These are phyloP conservation scores for Drosophila eohydei DNA, from an alignment of 2,888 invertebrate genomes.

Conservation along the genomic window DNA sequence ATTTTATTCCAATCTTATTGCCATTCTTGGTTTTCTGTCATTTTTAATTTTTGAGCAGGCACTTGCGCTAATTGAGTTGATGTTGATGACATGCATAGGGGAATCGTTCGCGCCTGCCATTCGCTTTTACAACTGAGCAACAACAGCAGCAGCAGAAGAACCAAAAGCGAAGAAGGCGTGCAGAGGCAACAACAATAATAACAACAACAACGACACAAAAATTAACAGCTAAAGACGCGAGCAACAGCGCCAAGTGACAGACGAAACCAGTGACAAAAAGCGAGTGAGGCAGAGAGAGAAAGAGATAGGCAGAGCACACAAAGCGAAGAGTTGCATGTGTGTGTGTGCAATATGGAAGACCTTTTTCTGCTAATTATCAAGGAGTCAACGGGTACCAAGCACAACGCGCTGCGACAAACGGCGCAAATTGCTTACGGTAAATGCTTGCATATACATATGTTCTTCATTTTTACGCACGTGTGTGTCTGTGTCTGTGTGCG, in stretches of 20 bases:
- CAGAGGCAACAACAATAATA: slow-evolving; percentile 30
- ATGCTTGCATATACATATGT: slow-evolving; percentile 45
- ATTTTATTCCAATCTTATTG: slow-evolving; percentile 65
- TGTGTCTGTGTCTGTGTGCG: slow-evolving; percentile 7
- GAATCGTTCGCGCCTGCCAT: slow-evolving; percentile 35
- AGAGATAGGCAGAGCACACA: slow-evolving; percentile 1
- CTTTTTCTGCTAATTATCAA: slow-evolving; percentile 92
- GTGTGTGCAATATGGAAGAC: slow-evolving; percentile 90
- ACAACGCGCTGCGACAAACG: slow-evolving; percentile 90
- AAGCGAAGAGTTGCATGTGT: slow-evolving; percentile 25
- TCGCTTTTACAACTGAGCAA: slow-evolving; percentile 32
- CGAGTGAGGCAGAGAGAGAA: slow-evolving; percentile 2
- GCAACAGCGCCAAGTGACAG: slow-evolving; percentile 24
- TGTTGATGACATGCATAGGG: slow-evolving; percentile 61
- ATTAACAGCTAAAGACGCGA: slow-evolving; percentile 9
- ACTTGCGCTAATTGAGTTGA: slow-evolving; percentile 67
- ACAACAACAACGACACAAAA: slow-evolving; percentile 1
- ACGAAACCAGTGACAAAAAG: slow-evolving; percentile 2
- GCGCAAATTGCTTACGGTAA: slow-evolving; percentile 95
- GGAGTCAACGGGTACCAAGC: slow-evolving; percentile 93
- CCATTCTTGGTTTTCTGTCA: neutral
- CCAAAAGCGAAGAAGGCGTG: slow-evolving; percentile 14
- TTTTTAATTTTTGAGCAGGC: slow-evolving; percentile 25
- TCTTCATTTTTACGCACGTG: neutral
- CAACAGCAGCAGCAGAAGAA: slow-evolving; percentile 21